Evolutionary conservation across 2,797 vertebrate species (phyloP).

Genomic region (Sitta carolinensis): DNA sequence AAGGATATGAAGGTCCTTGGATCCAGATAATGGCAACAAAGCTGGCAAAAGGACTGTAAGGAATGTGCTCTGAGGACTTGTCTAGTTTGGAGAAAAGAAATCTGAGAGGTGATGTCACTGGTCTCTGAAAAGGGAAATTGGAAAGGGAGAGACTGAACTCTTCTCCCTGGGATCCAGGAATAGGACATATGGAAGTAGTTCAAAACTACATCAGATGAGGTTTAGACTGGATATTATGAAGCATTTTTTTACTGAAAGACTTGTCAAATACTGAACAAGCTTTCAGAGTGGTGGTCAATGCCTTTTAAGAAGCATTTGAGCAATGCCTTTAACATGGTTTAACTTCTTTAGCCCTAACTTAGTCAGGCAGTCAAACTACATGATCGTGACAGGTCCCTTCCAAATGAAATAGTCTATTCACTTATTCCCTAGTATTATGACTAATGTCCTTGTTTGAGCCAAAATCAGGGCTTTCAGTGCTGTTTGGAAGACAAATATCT

Average conservation of each 20-base stretch:
- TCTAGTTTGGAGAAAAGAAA: neutral
- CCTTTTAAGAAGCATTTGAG: neutral
- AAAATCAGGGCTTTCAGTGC: neutral
- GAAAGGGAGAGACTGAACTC: neutral
- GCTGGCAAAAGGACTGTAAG: neutral
- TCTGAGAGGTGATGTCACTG: no score
- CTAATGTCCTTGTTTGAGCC: neutral
- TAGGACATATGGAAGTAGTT: neutral
- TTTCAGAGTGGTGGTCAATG: neutral
- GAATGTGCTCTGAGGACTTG: neutral
- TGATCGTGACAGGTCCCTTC: neutral
- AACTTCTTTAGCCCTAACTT: neutral
- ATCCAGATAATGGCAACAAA: neutral
- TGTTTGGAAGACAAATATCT: neutral
- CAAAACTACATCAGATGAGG: neutral
- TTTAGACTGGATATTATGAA: neutral
- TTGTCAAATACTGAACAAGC: neutral
- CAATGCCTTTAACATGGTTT: neutral
- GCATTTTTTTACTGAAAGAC: neutral
- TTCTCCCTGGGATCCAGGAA: neutral
- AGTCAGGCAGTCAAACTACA: neutral
- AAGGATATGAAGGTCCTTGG: neutral
- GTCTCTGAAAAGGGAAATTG: neutral
- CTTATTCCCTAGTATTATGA: neutral
- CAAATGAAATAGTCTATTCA: neutral